phyloP scores from a whole-genome alignment of 2,113 vertebrate genomes.

The Mola mola region DNA sequence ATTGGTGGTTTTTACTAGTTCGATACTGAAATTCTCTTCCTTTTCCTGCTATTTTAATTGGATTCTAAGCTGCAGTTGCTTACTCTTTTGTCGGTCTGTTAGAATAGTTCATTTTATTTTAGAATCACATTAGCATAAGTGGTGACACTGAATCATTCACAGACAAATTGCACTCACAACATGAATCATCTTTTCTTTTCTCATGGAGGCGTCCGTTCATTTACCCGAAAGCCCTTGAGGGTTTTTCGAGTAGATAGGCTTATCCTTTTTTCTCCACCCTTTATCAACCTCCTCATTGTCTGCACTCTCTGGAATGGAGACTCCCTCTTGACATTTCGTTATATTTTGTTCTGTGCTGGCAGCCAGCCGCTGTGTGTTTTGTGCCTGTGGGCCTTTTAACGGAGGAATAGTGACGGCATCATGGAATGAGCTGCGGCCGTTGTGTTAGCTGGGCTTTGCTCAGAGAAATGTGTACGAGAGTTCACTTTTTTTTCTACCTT shows the following conservation, averaged over 20 bases:
- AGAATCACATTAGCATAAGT: too few species aligned
- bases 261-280: not conserved
- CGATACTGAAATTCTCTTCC: too few species aligned
- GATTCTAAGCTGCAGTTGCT: too few species aligned
- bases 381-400: slow-evolving; percentile 62
- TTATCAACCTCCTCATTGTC: not conserved
- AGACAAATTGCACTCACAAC: not conserved
- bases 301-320: slow-evolving; percentile 45
- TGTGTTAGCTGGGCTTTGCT: slow-evolving; percentile 18
- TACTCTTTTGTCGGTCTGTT: too few species aligned
- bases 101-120: too few species aligned
- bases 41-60: too few species aligned
- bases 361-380: slow-evolving; percentile 17
- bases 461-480: slow-evolving; percentile 3
- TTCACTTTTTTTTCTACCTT: slow-evolving; percentile 9
- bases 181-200: not conserved
- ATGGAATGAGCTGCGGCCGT: slow-evolving; percentile 53
- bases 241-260: slow-evolving; percentile 13
- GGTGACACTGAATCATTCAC: too few species aligned
- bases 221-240: slow-evolving; percentile 20
- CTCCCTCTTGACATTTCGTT: slow-evolving; percentile 7
- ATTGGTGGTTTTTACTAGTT: too few species aligned
- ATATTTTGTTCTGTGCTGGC: slow-evolving; percentile 27
- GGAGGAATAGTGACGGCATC: slow-evolving; percentile 48
- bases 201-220: slow-evolving; percentile 7